These are phyloP conservation scores for Sebastes kiyomatsui DNA, from an alignment of 2,797 vertebrate genomes.

Conservation along the genomic window DNA sequence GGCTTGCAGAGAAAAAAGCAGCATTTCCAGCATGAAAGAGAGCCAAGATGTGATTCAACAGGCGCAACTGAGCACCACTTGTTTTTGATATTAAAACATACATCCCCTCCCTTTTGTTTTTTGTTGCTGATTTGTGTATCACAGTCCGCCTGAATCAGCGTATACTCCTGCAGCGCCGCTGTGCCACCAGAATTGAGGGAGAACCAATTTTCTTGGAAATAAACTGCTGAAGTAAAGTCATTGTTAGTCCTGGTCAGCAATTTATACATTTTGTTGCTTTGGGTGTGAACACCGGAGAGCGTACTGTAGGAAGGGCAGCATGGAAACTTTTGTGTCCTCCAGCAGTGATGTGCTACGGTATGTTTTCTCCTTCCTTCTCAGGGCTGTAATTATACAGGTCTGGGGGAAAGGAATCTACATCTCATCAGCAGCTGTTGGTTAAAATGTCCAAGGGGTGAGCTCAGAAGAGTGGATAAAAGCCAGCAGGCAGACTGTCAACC, in stretches of 20 bases:
- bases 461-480: constrained; percentile 45
- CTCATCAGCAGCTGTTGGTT: constrained; percentile 54
- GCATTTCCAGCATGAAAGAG: constrained; percentile 6
- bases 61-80: constrained; percentile 6
- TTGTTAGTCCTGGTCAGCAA: constrained; percentile 30
- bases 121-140: constrained; percentile 24
- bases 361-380: constrained; percentile 31
- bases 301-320: constrained; percentile 9
- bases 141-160: constrained; percentile 13
- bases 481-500: constrained; percentile 35
- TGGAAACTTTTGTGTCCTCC: constrained; percentile 29
- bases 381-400: constrained; percentile 53
- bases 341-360: constrained; percentile 30
- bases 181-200: background rate
- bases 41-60: constrained; percentile 37
- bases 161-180: background rate
- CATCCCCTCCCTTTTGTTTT: constrained; percentile 11
- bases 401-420: constrained; percentile 39
- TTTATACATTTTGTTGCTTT: constrained; percentile 35
- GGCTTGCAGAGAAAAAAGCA: constrained; percentile 38
- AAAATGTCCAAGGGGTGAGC: constrained; percentile 56
- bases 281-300: constrained; percentile 5
- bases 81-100: constrained; percentile 40
- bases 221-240: constrained; percentile 11
- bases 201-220: constrained; percentile 22